Evolutionary conservation across 2,797 vertebrate species (phyloP), one percentile per base, ranked within the genome.

Genomic region (Neosilurus mollespiculum): DNA sequence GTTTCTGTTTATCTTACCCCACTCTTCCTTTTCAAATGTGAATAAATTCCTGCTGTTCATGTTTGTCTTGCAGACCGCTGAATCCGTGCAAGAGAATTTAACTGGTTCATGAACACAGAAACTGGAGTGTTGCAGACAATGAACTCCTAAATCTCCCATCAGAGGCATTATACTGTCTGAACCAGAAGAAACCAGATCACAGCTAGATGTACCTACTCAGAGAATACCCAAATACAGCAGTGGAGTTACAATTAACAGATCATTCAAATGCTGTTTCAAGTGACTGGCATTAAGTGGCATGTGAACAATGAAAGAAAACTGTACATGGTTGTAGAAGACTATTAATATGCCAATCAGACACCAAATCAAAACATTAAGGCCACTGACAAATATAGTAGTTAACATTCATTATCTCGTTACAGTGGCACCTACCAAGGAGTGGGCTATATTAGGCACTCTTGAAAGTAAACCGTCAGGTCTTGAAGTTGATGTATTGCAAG

Each of bases 41-140:
- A 58, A 18, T 22, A 54, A 76, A 76, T 76, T 76, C 90, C 90
- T 87, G 90, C 92, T 91, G 92, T 86, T 89, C 88, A 85, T 88
- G 89, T 51, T 62, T 90, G 90, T 91, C 90, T 93, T 62, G 85
- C 81, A 88, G 90, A 91, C 92, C 90, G 89, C 90, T 91, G 91
- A 76, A 76, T 37, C 18, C 72, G 22, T 34, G 18, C 72, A 34
- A 16, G 54, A 58, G 26, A 90, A 81, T 93, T 94, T 93, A 93
- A 91, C 89, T 83, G 89, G 92, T 92, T 93, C 92, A 90, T 86
- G 84, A 90, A 93, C 92, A 94, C 94, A 91, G 93, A 93, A 93
- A 92, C 91, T 86, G 86, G 88, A 90, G 90, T 90, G 91, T 86
- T 91, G 88, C 89, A 91, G 90, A 93, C 91, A 94, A 92, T 91